Conservation (phyloP, 2,888 invertebrate species). For the Ophion ventricosus region DNA sequence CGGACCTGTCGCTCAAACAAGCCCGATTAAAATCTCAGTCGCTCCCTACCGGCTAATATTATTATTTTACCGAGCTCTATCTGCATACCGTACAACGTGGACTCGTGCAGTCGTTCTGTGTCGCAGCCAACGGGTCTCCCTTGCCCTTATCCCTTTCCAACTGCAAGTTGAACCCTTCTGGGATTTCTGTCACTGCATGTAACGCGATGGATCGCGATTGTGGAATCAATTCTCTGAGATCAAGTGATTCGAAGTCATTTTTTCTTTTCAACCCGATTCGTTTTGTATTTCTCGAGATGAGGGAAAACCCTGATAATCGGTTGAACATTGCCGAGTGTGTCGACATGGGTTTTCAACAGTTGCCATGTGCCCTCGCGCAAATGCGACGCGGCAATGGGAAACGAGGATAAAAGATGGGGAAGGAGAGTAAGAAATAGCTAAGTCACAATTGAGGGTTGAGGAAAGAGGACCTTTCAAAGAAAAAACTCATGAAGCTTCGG, state of each 20-base stretch:
- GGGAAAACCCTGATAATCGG: not conserved
- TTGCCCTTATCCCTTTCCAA: not conserved
- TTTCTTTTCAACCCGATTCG: not conserved
- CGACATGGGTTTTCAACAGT: too few species aligned
- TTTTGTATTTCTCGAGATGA: not conserved
- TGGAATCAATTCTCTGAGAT: slow-evolving; percentile 1
- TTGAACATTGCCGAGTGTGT: too few species aligned
- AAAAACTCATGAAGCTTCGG: too few species aligned
- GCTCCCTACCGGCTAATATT: slow-evolving; percentile 74
- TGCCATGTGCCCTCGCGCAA: too few species aligned
- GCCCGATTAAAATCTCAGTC: slow-evolving; percentile 77
- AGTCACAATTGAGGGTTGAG: too few species aligned
- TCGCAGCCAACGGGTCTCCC: not conserved
- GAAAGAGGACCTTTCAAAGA: too few species aligned
- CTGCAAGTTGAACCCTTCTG: not conserved
- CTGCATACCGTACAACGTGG: slow-evolving; percentile 38
- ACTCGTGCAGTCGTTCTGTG: slow-evolving; percentile 28
- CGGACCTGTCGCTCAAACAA: slow-evolving; percentile 74
- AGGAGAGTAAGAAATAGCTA: too few species aligned
- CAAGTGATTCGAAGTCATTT: not conserved
- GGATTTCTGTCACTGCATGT: not conserved
- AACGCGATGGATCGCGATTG: not conserved
- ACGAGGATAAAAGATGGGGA: too few species aligned
- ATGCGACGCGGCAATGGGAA: too few species aligned
- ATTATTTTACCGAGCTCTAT: slow-evolving; percentile 76